A percentile compares a stretch with the other conserved stretches of the same genome.
These are phyloP conservation scores for Drosophila atroscutellata DNA, from an alignment of 2,888 invertebrate genomes.

Conservation along the genomic window DNA sequence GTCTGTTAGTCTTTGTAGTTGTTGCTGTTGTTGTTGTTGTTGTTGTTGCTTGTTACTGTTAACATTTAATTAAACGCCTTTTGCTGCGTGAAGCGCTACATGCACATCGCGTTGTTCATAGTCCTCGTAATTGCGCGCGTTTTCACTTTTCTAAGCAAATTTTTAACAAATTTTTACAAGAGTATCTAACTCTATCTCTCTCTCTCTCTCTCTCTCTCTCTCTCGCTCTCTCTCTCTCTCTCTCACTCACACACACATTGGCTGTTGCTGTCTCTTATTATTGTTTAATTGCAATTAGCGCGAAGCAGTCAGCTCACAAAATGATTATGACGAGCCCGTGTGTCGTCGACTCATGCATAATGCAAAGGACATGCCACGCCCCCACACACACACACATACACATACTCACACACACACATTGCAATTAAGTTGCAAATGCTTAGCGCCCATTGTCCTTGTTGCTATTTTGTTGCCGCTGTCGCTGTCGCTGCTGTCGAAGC, in stretches of 20 bases:
- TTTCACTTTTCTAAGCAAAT: conserved; percentile 69
- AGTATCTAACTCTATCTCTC: not conserved
- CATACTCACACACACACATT: conserved; percentile 34
- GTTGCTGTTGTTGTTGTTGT: conserved; percentile 12
- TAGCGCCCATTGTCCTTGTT: conserved; percentile 65
- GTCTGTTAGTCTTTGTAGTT: conserved; percentile 39
- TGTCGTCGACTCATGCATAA: conserved; percentile 69
- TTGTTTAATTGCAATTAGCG: conserved; percentile 81
- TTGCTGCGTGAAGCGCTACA: conserved; percentile 57
- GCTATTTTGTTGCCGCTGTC: conserved; percentile 55
- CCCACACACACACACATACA: not conserved
- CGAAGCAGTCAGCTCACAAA: conserved; percentile 64
- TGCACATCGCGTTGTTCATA: conserved; percentile 29
- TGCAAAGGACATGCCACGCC: conserved; percentile 59
- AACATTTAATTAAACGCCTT: conserved; percentile 80
- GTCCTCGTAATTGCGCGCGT: conserved; percentile 50
- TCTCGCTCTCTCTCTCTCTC: not conserved
- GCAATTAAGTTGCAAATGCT: conserved; percentile 74
- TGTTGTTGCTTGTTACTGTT: conserved; percentile 53
- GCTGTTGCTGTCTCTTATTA: conserved; percentile 45
- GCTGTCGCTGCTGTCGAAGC: conserved; percentile 57
- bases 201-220: not conserved
- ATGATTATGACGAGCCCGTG: conserved; percentile 67
- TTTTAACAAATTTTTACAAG: conserved; percentile 39
- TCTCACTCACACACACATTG: not conserved